phyloP scores from a whole-genome alignment of 2,113 vertebrate species.

The Eubucco bourcierii region DNA sequence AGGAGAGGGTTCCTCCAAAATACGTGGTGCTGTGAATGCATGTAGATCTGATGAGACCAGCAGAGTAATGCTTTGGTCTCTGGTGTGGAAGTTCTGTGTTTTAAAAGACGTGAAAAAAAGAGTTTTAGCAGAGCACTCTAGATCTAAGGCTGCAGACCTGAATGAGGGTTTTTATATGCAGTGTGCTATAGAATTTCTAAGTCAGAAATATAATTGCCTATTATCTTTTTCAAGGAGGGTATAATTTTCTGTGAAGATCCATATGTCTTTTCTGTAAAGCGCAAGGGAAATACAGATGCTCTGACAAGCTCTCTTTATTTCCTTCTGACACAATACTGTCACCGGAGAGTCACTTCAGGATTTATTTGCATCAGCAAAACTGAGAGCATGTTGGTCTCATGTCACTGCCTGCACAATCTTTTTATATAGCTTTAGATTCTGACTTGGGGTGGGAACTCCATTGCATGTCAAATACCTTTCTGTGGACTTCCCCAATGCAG shows the following conservation, averaged over 20 bases:
- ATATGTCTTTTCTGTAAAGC: constrained; percentile 20
- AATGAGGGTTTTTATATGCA: neutral
- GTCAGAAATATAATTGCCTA: constrained; percentile 39
- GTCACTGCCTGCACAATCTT: neutral
- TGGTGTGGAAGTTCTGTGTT: neutral
- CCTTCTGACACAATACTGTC: neutral
- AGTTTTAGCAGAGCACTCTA: neutral
- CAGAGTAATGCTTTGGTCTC: neutral
- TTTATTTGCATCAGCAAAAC: neutral
- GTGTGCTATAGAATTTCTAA: neutral
- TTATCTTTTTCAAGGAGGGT: constrained; percentile 16
- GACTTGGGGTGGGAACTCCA: neutral
- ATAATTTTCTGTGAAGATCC: constrained; percentile 32
- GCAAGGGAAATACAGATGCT: constrained; percentile 48
- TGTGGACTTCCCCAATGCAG: neutral
- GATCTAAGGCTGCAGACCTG: neutral
- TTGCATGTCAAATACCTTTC: neutral
- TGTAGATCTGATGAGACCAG: fast-evolving
- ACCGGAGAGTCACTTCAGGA: constrained; percentile 34
- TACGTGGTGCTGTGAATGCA: fast-evolving
- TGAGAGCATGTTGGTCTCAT: neutral
- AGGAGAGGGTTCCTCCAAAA: neutral
- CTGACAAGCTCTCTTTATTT: constrained; percentile 10
- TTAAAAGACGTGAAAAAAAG: neutral
- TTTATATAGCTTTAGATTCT: neutral